Percentiles rank a stretch among this genome's conserved stretches.
Conservation (phyloP, 2,113 vertebrate species). For the Rhinichthys klamathensis region DNA sequence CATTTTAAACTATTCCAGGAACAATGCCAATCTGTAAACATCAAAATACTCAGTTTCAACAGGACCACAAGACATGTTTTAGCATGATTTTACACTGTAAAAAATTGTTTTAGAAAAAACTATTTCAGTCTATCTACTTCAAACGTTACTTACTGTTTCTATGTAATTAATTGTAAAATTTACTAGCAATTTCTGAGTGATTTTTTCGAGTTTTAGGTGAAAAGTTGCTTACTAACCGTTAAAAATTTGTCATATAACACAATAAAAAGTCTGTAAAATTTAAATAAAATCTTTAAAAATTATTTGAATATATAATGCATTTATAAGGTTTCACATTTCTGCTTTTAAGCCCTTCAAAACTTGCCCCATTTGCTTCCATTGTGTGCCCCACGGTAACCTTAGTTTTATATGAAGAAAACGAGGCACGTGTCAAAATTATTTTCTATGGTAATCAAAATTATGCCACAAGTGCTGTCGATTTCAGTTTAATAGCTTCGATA, state of each 20-base stretch:
- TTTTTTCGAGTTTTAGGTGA: too few relatives aligned
- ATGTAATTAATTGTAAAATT: too few relatives aligned
- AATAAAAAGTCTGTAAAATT: too few relatives aligned
- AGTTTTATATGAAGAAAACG: background rate
- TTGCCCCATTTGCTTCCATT: background rate
- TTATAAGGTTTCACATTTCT: background rate
- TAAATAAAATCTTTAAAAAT: background rate
- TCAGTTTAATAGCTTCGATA: background rate
- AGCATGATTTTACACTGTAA: too few relatives aligned
- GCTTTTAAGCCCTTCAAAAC: background rate
- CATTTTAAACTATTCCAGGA: background rate
- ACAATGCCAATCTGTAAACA: background rate
- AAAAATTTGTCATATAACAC: background rate
- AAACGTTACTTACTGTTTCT: too few relatives aligned
- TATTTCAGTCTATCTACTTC: too few relatives aligned
- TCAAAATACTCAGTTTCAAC: background rate
- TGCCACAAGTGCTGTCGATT: background rate
- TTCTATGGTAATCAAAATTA: background rate
- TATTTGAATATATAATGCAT: background rate
- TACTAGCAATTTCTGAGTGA: too few relatives aligned
- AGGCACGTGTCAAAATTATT: background rate
- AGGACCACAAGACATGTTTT: too few relatives aligned
- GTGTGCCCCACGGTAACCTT: background rate
- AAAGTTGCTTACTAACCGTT: background rate
- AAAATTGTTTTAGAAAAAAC: background rate